Conservation (phyloP, 1,140 invertebrate genomes). For the Linepithema humile region DNA sequence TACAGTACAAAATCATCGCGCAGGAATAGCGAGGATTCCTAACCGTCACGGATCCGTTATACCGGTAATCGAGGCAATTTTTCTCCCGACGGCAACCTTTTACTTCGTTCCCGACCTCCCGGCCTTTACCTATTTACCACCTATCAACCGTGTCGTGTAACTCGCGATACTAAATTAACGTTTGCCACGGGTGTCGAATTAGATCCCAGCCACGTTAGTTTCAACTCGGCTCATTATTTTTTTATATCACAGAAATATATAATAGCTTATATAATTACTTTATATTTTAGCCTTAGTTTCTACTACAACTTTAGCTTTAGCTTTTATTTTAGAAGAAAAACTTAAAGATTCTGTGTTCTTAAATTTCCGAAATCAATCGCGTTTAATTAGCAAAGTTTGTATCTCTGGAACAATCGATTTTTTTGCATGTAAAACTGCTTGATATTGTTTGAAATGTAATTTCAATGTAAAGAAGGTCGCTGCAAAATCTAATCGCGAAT, state of each 20-base stretch:
- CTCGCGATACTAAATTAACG: conserved; percentile 14
- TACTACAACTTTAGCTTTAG: background rate
- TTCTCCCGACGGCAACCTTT: conserved; percentile 37
- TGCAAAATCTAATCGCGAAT: too few relatives aligned
- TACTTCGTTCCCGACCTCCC: conserved; percentile 44
- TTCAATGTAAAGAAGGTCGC: background rate
- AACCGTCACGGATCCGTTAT: conserved; percentile 45
- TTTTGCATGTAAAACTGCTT: background rate
- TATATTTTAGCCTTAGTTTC: background rate
- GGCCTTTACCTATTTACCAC: conserved; percentile 53
- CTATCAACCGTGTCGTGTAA: conserved; percentile 10
- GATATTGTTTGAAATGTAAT: background rate
- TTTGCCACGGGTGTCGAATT: conserved; percentile 5
- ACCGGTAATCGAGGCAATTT: conserved; percentile 46
- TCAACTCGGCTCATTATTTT: background rate
- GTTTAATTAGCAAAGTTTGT: too few relatives aligned
- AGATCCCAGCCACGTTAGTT: background rate
- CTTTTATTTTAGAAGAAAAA: background rate
- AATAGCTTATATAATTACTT: background rate
- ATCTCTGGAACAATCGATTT: background rate
- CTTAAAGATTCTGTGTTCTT: background rate
- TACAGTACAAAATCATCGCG: conserved; percentile 46
- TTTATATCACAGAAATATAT: background rate
- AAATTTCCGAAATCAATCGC: background rate
- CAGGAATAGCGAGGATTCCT: conserved; percentile 26